These are phyloP conservation scores for Drosophila paracracens DNA, from an alignment of 2,888 invertebrate species.

Conservation along the genomic window DNA sequence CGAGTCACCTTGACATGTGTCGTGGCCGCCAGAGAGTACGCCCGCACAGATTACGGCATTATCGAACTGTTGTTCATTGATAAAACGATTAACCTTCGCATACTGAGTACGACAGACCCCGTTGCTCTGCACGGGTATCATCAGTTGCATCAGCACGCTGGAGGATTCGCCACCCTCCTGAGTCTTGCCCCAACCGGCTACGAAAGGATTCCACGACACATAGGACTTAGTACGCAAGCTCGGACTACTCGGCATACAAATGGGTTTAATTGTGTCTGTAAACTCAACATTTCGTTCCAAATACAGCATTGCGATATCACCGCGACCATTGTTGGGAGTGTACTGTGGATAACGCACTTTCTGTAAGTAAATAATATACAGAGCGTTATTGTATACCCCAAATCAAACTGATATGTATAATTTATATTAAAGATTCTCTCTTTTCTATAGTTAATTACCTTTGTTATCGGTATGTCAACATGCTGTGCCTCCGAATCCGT, in stretches of 20 bases:
- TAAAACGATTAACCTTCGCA: slow-evolving; percentile 62
- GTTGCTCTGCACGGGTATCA: slow-evolving; percentile 90
- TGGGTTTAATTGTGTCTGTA: slow-evolving; percentile 88
- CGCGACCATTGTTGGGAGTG: slow-evolving; percentile 86
- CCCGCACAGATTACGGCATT: slow-evolving; percentile 83
- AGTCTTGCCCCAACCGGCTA: slow-evolving; percentile 88
- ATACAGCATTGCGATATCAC: slow-evolving; percentile 92
- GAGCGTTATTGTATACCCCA: background rate
- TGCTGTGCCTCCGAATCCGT: slow-evolving; percentile 87
- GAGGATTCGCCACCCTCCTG: slow-evolving; percentile 88
- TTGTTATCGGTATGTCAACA: slow-evolving; percentile 87
- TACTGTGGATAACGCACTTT: slow-evolving; percentile 75
- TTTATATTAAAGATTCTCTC: background rate
- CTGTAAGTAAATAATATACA: slow-evolving; percentile 45
- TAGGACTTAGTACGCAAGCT: slow-evolving; percentile 87
- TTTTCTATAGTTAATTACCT: slow-evolving; percentile 62
- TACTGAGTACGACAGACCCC: slow-evolving; percentile 86
- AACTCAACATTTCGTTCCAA: slow-evolving; percentile 87
- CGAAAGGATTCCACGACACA: slow-evolving; percentile 87
- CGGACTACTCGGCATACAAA: slow-evolving; percentile 89
- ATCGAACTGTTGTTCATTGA: slow-evolving; percentile 82
- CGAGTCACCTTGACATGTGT: slow-evolving; percentile 84
- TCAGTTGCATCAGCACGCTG: slow-evolving; percentile 88
- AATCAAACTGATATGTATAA: background rate
- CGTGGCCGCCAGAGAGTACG: slow-evolving; percentile 80